Percentiles rank a stretch among this genome's conserved stretches.
These are phyloP conservation scores for Tragopan temminckii DNA, from an alignment of 2,797 vertebrate species.

Conservation along the genomic window DNA sequence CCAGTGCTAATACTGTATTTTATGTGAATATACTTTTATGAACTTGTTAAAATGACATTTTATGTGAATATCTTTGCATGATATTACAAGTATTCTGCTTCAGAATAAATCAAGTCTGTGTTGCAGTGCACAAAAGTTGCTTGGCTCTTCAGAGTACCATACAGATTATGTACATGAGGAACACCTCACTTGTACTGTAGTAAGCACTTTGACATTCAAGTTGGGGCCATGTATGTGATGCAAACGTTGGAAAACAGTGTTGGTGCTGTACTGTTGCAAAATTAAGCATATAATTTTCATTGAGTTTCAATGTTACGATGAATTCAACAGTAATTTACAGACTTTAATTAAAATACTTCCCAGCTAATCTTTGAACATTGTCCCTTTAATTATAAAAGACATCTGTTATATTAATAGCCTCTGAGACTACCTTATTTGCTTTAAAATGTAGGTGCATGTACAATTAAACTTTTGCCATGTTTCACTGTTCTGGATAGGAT, in stretches of 20 bases:
- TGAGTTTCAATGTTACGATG: conserved; percentile 33
- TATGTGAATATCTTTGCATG: not conserved
- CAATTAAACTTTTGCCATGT: conserved; percentile 72
- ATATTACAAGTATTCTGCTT: not conserved
- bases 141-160: not conserved
- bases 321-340: conserved; percentile 69
- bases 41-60: not conserved
- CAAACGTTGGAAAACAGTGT: not conserved
- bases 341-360: conserved; percentile 67
- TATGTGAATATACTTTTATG: not conserved
- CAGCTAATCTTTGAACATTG: conserved; percentile 71
- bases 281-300: conserved; percentile 57
- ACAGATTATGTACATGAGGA: not conserved
- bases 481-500: conserved; percentile 49
- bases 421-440: conserved; percentile 65
- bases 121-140: not conserved
- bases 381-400: conserved; percentile 69
- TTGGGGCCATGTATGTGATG: not conserved
- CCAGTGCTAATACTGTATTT: not conserved
- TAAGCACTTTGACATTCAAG: not conserved
- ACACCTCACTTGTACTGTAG: not conserved
- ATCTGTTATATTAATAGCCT: conserved; percentile 67
- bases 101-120: not conserved
- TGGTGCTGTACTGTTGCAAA: conserved; percentile 7
- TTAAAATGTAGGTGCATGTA: conserved; percentile 73